Evolutionary conservation across 2,797 vertebrate species (phyloP), one percentile per base, ranked within the genome.

Genomic region (Naso thynnoides): DNA sequence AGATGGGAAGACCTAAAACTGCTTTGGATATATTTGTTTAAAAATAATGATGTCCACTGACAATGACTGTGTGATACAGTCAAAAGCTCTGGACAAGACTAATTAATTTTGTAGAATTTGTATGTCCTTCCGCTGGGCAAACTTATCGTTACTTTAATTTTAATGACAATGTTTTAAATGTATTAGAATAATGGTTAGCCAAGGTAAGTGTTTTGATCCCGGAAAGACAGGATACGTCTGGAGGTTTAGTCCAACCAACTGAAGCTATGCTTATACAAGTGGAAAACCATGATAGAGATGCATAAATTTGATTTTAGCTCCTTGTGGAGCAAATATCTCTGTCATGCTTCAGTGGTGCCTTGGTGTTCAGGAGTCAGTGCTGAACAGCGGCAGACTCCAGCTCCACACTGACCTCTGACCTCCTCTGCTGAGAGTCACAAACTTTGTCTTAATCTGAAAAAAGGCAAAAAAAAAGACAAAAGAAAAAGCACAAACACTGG

Each of bases 391-490:
- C 54, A 33, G 56, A 38, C 41, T 70, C 29, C 2, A 23, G 24
- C 42, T 76, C 53, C 31, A 0, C 16, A 3, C 21, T 47, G 59
- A 83, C 80, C 80, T 76, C 48, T 2, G 42, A 79, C 61, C 76
- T 70, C 38, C 42, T 56, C 54, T 15, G 53, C 60, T 31, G 44
- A 31, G 59, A 70, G 14, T 10, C 47, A 5, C 14, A 63, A 70
- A 61, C 62, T 78, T 78, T 69, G 44, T 65, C 66, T 62, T 74
- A 50, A 76, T 76, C 56, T 81, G 29, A 29, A 54, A 48, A 82
- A 59, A 45, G n/a, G n/a, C n/a, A n/a, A 26, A 83, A 57, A 76
- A 38, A 78, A 63, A 79, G 23, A 53, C 18, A 60, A 56, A 23
- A 7, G 9, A 36, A 52, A 14, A 53, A n/a, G 16, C 42, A 49